Conservation (phyloP, 1,140 invertebrate genomes). For the Drosophila ambigua region DNA sequence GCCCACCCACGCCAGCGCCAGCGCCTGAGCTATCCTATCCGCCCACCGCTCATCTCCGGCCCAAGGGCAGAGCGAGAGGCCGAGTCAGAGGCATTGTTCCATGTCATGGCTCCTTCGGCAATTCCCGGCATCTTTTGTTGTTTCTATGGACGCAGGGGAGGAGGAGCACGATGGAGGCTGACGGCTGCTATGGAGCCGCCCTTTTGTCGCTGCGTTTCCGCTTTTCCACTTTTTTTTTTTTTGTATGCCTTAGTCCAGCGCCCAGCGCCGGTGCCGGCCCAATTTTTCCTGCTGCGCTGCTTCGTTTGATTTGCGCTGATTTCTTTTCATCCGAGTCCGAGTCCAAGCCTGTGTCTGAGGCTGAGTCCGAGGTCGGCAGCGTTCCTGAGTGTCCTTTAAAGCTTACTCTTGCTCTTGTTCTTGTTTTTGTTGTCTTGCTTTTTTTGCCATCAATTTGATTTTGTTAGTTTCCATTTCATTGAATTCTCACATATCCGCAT, state of each 20-base stretch:
- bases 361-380: no score
- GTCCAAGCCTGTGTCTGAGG: no score
- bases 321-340: slow-evolving; percentile 50
- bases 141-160: slow-evolving; percentile 15
- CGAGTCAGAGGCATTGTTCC: slow-evolving; percentile 76
- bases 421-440: slow-evolving; percentile 23
- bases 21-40: slow-evolving; percentile 2
- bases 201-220: slow-evolving; percentile 77
- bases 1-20: slow-evolving; percentile 17
- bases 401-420: slow-evolving; percentile 57
- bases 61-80: slow-evolving; percentile 25
- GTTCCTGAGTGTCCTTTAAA: slow-evolving; percentile 63
- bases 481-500: slow-evolving; percentile 80
- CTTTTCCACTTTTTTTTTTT: slow-evolving; percentile 27
- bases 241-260: slow-evolving; percentile 2
- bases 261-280: slow-evolving; percentile 30
- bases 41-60: slow-evolving; percentile 28
- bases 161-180: slow-evolving; percentile 17
- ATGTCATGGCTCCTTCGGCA: slow-evolving; percentile 68
- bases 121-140: slow-evolving; percentile 75
- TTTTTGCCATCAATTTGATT: slow-evolving; percentile 72
- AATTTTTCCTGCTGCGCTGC: slow-evolving; percentile 77
- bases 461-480: slow-evolving; percentile 83
- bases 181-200: slow-evolving; percentile 52
- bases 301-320: slow-evolving; percentile 76